Evolutionary conservation across 2,888 invertebrate genomes (phyloP), one percentile per base, ranked within the genome.

Genomic region (Macrosiphum euphorbiae): DNA sequence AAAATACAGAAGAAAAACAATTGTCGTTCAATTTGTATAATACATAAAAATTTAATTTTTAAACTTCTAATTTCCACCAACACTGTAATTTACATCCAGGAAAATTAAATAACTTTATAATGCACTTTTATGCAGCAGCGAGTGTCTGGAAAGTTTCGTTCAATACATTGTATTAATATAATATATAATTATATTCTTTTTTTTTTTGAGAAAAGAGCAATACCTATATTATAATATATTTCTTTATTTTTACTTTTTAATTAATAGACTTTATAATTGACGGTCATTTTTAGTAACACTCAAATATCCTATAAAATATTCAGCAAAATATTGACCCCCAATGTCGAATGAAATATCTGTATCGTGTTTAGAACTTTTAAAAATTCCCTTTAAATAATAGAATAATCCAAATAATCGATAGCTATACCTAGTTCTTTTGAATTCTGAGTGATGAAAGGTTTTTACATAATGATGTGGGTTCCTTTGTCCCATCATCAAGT

Each of bases 301-400:
- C 11, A 58, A 58, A 58, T 61, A n/a, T 61, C 20, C 28, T 52
- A 78, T 90, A 16, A 90, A 78, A 91, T 91, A 91, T 55, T 84
- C 41, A 91, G 16, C 20, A 52, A 84, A 52, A 41, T 55, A 52
- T 90, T 84, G 78, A 91, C 28, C n/a, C 10, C 3, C 20, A 26
- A 10, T 13, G 0, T 78, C 35, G 13, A 78, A 78, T 8, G 78
- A 35, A 78, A 78, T 78, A 35, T 35, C 8, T 78, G 35, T 35
- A 78, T 78, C 78, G 20, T 78, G 35, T 20, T 78, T 35, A 8
- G 2, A 35, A 78, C 35, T 78, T 78, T 78, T 78, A 35, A 78
- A 78, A 35, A 35, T 35, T 78, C 67, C 35, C 7, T 78, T 78
- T 78, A 78, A 78, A 78, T 78, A 78, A 78, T 78, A 35, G 35